Base-by-base conservation (phyloP, 2,113 vertebrate species). In the Aegotheles bennettii region DNA sequence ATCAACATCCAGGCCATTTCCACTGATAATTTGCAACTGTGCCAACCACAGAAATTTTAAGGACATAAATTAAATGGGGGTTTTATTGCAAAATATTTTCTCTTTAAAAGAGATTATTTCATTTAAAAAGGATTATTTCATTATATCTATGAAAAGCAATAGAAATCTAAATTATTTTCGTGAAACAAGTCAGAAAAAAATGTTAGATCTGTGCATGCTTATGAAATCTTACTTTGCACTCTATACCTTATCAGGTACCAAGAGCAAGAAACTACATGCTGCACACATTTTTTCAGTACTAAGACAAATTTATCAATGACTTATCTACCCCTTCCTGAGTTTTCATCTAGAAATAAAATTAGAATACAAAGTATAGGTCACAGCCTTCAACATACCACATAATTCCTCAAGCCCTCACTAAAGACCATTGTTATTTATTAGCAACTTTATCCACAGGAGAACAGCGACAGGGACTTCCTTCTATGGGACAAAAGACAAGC, bases 391-490 rank as follows among this genome's bases (percentile, higher is more conserved):
- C 7, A 45, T 6, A n/a, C 4, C 20, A 67, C 16, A 4, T 40
- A 84, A 81, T 36, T 87, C 42, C 40, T 75, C 60, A 78, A 64
- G 40, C 28, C 21, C 19, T 57, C 54, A 61, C 23, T 63, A 48
- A 90, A 73, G 60, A 38, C 10, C 6, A 15, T 24, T 50, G 80
- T 5, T 79, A 16, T 38, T 92, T 73, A 80, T 76, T 79, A 95
- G 57, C 21, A 89, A 60, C 40, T 64, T 77, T 42, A 76, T 24
- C 36, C 45, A 61, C 67, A 38, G 35, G 5, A 87, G 45, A 64
- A 82, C 79, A 87, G 75, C 1, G 0, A 33, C 16, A 45, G 6
- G 0, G 0, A 14, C 64, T 70, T 84, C 77, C 38, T 90, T 50
- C 35, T 2, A 5, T 2, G 6, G 43, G 64, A 70, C 89, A 73